Evolutionary conservation across 1,140 invertebrate species (phyloP), one percentile per base, ranked within the genome.

Genomic region (Wasmannia auropunctata): DNA sequence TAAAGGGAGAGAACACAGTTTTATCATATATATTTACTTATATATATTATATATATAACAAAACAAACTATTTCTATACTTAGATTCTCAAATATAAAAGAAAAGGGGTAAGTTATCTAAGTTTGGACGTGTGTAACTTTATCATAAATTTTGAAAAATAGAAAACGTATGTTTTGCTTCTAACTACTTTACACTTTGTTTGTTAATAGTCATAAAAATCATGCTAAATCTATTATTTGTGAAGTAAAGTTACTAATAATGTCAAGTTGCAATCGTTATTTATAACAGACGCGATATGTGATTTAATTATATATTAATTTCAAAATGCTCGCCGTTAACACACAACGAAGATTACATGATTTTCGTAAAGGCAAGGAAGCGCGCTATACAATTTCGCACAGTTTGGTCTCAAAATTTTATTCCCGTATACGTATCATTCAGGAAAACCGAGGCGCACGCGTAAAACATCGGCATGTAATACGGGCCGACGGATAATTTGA

Each of bases 401-500:
- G 40, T 56, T 54, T 8, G 8, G 63, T 40, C 34, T 40, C 34
- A 28, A 74, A 58, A 83, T 74, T 83, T 83, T 83, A 74, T 83
- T 58, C 37, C 28, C 67, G 46, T 51, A 37, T 81, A n/a, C 67
- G 46, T 51, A 37, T 81, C 60, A 81, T 83, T 83, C 19, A 74
- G 25, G 69, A 83, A 81, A 74, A 46, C 51, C 34, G 67, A 56
- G 28, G 8, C 65, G 51, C 51, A 51, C 49, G 49, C 34, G 22
- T 51, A 54, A 69, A 72, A 25, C 51, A 31, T 28, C 67, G 51
- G n/a, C 54, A 25, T 83, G 51, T 83, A 83, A 83, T 74, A 83
- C 79, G 65, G 65, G 31, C 79, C 51, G 79, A 46, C 51, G 67
- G 79, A 83, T 83, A 83, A 83, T 83, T 83, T 74, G 79, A 83